These are phyloP conservation scores for Drosophila birchii DNA, from an alignment of 2,888 invertebrate species.

Conservation along the genomic window DNA sequence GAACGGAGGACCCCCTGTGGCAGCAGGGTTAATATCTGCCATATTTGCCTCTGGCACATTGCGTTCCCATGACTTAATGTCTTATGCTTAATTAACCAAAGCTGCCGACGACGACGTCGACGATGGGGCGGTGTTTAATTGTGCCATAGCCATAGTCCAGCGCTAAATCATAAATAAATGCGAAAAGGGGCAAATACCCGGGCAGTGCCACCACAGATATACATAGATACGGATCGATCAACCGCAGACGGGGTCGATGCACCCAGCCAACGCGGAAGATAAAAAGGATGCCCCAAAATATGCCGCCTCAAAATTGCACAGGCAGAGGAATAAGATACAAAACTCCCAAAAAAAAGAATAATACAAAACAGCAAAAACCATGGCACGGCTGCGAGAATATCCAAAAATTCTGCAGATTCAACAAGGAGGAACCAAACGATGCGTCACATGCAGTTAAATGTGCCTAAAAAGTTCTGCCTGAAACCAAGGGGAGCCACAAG, in stretches of 20 bases:
- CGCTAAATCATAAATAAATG: conserved; percentile 67
- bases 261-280: conserved; percentile 78
- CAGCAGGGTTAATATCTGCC: conserved; percentile 49
- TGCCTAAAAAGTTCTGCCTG: conserved; percentile 62
- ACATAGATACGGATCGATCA: conserved; percentile 58
- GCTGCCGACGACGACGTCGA: conserved; percentile 59
- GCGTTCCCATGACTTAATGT: conserved; percentile 73
- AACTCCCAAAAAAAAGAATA: conserved; percentile 27
- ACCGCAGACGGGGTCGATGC: conserved; percentile 58
- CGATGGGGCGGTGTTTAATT: conserved; percentile 64
- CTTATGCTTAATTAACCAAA: conserved; percentile 76
- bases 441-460: conserved; percentile 76
- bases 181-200: conserved; percentile 58
- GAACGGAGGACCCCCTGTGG: conserved; percentile 39
- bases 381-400: conserved; percentile 67
- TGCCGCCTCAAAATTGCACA: conserved; percentile 68
- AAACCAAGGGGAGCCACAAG: conserved; percentile 36
- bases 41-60: conserved; percentile 33
- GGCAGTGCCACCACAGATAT: conserved; percentile 50
- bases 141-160: conserved; percentile 44
- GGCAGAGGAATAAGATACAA: conserved; percentile 53
- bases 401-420: conserved; percentile 66
- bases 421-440: conserved; percentile 47
- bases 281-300: conserved; percentile 78
- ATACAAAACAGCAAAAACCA: conserved; percentile 13